Conservation (phyloP, 1,140 invertebrate species). For the Dufourea novaeangliae region DNA sequence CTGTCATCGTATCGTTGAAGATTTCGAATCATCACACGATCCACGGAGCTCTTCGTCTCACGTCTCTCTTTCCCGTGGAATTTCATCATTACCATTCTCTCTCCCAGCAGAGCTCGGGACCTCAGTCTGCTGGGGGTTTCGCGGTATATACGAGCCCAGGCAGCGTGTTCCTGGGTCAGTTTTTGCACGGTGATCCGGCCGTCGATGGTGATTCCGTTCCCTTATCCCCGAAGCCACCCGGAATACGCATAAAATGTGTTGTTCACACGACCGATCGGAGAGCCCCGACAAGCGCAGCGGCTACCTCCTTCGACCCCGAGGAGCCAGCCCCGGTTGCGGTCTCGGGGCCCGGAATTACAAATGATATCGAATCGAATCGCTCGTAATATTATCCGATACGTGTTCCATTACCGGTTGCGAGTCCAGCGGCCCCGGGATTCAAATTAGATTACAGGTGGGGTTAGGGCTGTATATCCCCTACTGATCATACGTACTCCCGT, state of each 20-base stretch:
- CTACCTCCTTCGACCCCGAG: conserved; percentile 12
- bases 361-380: conserved; percentile 80
- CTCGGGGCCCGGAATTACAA: conserved; percentile 70
- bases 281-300: not conserved
- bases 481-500: conserved; percentile 27
- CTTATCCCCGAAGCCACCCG: conserved; percentile 34
- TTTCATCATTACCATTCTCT: conserved; percentile 23
- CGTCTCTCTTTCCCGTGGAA: not conserved
- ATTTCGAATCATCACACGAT: not conserved
- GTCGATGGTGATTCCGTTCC: conserved; percentile 1
- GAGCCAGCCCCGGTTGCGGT: conserved; percentile 64
- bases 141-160: not conserved
- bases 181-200: conserved; percentile 5
- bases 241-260: conserved; percentile 51
- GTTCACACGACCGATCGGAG: conserved; percentile 43
- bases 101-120: not conserved
- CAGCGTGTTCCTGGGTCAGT: not conserved
- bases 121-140: conserved; percentile 25
- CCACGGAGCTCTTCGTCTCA: not conserved
- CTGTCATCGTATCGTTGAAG: no score
- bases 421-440: conserved; percentile 70
- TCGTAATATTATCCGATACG: conserved; percentile 81
- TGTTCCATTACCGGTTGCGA: conserved; percentile 76
- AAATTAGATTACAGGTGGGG: conserved; percentile 79
- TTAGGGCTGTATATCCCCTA: conserved; percentile 36